These are phyloP conservation scores for Hephaestus fuliginosus DNA, from an alignment of 2,797 vertebrate genomes.

Conservation along the genomic window DNA sequence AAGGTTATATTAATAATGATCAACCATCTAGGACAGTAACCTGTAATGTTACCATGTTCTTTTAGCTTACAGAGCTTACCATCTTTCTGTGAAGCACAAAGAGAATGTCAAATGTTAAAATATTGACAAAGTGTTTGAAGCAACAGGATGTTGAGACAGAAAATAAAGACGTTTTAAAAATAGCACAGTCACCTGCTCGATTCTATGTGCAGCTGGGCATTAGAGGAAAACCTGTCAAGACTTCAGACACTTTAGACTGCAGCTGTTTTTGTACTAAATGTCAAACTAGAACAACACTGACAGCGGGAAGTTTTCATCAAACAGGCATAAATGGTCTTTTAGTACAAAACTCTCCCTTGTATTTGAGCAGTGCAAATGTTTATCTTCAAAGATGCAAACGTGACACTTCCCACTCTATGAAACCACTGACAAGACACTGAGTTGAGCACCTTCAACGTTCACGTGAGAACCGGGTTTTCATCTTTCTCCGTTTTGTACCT, in stretches of 20 bases:
- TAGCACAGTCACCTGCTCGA: slow-evolving; percentile 5
- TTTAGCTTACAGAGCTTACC: not conserved
- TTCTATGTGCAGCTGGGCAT: not conserved
- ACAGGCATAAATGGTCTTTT: not conserved
- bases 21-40: not conserved
- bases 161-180: slow-evolving; percentile 6
- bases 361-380: not conserved
- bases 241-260: slow-evolving; percentile 1
- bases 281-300: slow-evolving; percentile 2
- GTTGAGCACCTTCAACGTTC: not conserved
- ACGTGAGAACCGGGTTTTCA: not conserved
- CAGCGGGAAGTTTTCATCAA: slow-evolving; percentile 28
- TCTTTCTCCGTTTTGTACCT: not conserved
- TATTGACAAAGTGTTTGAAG: not conserved
- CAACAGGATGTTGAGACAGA: slow-evolving; percentile 19
- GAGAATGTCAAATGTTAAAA: not conserved
- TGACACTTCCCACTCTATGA: slow-evolving; percentile 22
- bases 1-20: not conserved
- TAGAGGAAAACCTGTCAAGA: not conserved
- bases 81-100: not conserved
- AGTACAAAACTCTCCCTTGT: not conserved
- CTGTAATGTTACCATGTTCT: not conserved
- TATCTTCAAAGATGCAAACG: slow-evolving; percentile 24
- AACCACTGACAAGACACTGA: slow-evolving; percentile 8
- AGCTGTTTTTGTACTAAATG: slow-evolving; percentile 26